These are phyloP conservation scores for Pollenia labialis DNA, from an alignment of 2,888 invertebrate genomes.

Conservation along the genomic window DNA sequence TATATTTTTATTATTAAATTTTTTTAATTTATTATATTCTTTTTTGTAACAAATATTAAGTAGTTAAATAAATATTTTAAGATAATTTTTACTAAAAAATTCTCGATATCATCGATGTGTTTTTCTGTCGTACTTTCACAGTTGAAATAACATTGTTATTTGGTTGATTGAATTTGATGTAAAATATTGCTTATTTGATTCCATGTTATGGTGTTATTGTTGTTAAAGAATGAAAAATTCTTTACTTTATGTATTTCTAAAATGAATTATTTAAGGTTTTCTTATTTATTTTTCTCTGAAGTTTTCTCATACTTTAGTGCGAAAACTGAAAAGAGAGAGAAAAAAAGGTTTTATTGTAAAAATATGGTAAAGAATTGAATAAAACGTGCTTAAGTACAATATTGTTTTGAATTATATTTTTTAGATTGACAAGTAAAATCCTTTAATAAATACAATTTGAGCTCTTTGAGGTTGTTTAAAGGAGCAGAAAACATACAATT, in stretches of 20 bases:
- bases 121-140: slow-evolving; percentile 34
- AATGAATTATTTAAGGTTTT: background rate
- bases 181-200: slow-evolving; percentile 70
- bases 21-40: background rate
- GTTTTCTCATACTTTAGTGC: too few relatives aligned
- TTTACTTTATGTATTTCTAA: background rate
- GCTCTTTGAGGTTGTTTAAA: too few relatives aligned
- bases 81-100: slow-evolving; percentile 19
- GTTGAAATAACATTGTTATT: slow-evolving; percentile 57
- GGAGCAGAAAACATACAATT: too few relatives aligned
- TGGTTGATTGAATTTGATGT: slow-evolving; percentile 49
- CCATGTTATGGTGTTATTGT: slow-evolving; percentile 66
- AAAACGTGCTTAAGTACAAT: too few relatives aligned
- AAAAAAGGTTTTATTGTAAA: too few relatives aligned
- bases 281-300: background rate
- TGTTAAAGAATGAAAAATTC: slow-evolving; percentile 21
- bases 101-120: background rate
- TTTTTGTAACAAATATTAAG: background rate
- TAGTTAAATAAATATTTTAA: slow-evolving; percentile 33
- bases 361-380: too few relatives aligned
- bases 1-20: background rate
- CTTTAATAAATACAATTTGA: too few relatives aligned
- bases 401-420: too few relatives aligned
- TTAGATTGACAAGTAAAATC: too few relatives aligned
- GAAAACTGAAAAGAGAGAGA: too few relatives aligned